Percentiles rank a stretch among this genome's conserved stretches.
Evolutionary conservation across 2,888 invertebrate genomes (phyloP).

Genomic region (Rhagonycha lutea): DNA sequence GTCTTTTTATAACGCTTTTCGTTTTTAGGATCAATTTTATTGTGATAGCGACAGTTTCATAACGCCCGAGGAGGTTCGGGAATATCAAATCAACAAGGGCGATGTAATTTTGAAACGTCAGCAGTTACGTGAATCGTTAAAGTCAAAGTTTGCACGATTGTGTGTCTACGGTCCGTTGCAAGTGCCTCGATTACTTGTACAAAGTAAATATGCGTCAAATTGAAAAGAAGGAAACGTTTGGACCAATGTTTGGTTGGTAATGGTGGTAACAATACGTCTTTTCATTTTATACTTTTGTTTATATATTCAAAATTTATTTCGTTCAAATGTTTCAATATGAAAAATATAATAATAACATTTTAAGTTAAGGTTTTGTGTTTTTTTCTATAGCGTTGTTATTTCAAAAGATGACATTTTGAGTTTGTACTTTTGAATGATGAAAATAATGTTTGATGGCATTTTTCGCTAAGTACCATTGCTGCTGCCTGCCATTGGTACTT

Average conservation of each 20-base stretch:
- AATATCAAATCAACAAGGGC: conserved; percentile 80
- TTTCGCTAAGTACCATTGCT: not conserved
- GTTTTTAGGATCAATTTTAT: conserved; percentile 73
- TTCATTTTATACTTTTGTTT: not conserved
- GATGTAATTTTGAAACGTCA: conserved; percentile 80
- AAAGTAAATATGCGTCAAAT: conserved; percentile 52
- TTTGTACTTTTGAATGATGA: not conserved
- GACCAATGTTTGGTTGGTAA: conserved; percentile 10
- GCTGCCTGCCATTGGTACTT: not conserved
- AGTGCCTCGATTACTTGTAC: conserved; percentile 51
- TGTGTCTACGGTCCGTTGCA: conserved; percentile 63
- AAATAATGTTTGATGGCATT: not conserved
- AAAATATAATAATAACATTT: not conserved
- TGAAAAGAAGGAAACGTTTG: conserved; percentile 30
- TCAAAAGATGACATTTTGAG: not conserved
- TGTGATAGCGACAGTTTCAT: conserved; percentile 80
- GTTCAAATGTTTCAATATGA: not conserved
- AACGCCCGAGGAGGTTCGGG: conserved; percentile 85
- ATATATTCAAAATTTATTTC: not conserved
- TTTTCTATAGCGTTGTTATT: not conserved
- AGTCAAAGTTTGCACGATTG: conserved; percentile 81
- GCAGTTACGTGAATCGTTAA: conserved; percentile 79
- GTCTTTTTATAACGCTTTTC: not conserved
- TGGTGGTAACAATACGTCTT: conserved; percentile 1
- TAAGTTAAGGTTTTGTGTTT: not conserved